Evolutionary conservation across 2,113 vertebrate species (phyloP), one percentile per base, ranked within the genome.

Genomic region (Poeciliopsis turrubarensis): DNA sequence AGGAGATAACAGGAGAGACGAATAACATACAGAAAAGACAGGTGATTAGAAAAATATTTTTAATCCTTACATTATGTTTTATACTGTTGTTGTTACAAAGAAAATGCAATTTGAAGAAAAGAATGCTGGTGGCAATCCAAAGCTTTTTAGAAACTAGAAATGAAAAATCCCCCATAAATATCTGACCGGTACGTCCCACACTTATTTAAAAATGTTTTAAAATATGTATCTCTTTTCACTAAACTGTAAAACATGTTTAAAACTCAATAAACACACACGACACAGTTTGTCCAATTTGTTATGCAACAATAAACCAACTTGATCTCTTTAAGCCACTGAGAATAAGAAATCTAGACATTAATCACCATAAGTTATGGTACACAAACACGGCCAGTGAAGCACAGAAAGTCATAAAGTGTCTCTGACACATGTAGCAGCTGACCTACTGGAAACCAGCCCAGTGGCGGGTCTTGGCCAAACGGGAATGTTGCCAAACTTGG

Each of bases 401-500:
- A 86, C 77, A 85, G 68, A 81, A 79, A 77, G 78, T 75, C 71
- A 12, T 89, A 88, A 86, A 91, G 70, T 70, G 67, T 78, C 73
- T 83, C 75, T 81, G 70, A 84, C 79, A 88, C 88, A 90, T 89
- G 78, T 87, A 86, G 84, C 88, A 80, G 68, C 83, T 83, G 85
- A 89, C 83, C 89, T 60, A 67, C 65, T 85, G 87, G 83, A 85
- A 72, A 73, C 41, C 10, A 11, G 82, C 84, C 81, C 70, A 32
- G 72, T 22, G 80, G 69, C 83, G 79, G 86, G 85, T 78, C 69
- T 6, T 31, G 44, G 88, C 86, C 89, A 87, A 67, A 68, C 2
- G 6, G 2, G 29, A 57, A 11, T 61, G 61, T 57, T 85, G 84
- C 85, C 83, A 87, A 74, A 34, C 51, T 68, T 32, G 83, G 83